Percentiles rank a stretch among this genome's conserved stretches.
Conservation (phyloP, 2,888 invertebrate species). For the Chouioia cunea region DNA sequence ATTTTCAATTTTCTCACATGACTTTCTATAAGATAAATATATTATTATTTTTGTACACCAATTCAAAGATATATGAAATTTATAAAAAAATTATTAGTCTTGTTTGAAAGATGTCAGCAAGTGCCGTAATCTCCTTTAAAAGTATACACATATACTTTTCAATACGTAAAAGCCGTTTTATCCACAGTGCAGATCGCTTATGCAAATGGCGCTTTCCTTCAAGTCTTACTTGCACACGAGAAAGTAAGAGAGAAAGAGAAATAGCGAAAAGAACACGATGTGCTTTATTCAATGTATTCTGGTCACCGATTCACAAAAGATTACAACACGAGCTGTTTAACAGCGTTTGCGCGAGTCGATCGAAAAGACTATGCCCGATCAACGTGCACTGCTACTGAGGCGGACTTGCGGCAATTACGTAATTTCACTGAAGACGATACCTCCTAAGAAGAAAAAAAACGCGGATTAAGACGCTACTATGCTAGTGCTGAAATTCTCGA, state of each 20-base stretch:
- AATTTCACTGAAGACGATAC: constrained; percentile 32
- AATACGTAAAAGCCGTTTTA: neutral
- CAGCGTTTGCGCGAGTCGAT: constrained; percentile 31
- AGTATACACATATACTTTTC: neutral
- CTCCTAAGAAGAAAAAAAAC: constrained; percentile 18
- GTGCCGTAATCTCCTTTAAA: neutral
- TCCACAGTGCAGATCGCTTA: constrained; percentile 26
- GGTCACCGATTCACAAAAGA: constrained; percentile 46
- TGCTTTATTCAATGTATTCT: constrained; percentile 44
- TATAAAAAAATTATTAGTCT: neutral
- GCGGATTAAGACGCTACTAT: neutral
- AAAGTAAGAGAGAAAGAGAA: constrained; percentile 34
- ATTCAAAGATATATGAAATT: too few relatives aligned
- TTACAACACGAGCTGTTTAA: constrained; percentile 45
- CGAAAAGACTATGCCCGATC: constrained; percentile 30
- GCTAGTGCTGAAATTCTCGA: constrained; percentile 1
- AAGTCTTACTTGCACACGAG: constrained; percentile 18
- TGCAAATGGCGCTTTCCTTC: constrained; percentile 42
- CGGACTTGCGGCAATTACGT: constrained; percentile 23
- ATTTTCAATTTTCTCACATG: neutral
- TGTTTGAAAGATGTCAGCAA: neutral
- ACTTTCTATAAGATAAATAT: neutral
- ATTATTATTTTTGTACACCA: neutral
- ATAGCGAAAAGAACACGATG: constrained; percentile 10
- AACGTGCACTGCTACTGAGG: constrained; percentile 31